Base-by-base conservation (phyloP, 2,888 invertebrate genomes). In the Brassicogethes aeneus region DNA sequence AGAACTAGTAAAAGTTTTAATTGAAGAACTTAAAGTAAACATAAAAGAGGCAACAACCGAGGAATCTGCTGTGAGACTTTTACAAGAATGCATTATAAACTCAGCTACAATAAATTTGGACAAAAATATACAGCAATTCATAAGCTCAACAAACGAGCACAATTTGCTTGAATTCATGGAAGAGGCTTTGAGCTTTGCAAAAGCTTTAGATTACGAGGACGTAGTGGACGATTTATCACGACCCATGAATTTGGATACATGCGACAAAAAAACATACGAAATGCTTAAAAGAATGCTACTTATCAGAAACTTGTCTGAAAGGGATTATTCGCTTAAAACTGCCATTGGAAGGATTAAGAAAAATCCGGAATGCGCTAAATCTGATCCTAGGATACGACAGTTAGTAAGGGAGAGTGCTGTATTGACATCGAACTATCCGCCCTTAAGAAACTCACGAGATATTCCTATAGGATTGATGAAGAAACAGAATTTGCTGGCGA, bases 351-450 rank as follows among this genome's bases (percentile, higher is more conserved):
- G 80, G 52, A 65, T 85, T 30, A 76, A 76, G 59, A 74, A 74
- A 35, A 77, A 83, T 57, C 79, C 83, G 8, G 79, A 79, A 56
- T 66, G 77, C 44, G 82, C 82, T 42, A 75, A 79, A 43, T 76
- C 75, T 14, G 83, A 85, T 67, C 80, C 84, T 23, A 74, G 77
- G 45, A 70, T 85, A 15, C 71, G 84, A 36, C 80, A 82, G 56
- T 68, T 85, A 36, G 80, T 85, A 1, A 69, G 82, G 53, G 82
- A 85, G 62, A 85, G 84, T 61, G 85, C 81, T 2, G 78, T 79
- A 3, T 66, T 85, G 16, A 56, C 60, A 15, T 55, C 64, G 1
- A 56, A 62, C 39, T 50, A 53, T 17, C 45, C 44, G 1, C 50
- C 55, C 2, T 76, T 84, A 72, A 74, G 79, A 16, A 79, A 78